Evolutionary conservation across 2,888 invertebrate genomes (phyloP).

Genomic region (Orthosia gothica): DNA sequence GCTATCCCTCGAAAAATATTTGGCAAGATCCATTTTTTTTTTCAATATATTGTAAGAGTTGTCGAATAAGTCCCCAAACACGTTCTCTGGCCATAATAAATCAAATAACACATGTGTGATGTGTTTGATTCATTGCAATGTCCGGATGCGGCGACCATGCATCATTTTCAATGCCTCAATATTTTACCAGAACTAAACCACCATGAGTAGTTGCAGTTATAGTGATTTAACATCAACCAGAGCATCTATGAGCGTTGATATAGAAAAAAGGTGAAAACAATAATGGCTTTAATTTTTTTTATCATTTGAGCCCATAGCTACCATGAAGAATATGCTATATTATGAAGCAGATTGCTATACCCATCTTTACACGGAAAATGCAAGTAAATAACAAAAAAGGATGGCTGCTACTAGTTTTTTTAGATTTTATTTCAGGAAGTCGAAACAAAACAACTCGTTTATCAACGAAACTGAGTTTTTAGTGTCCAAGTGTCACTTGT

Average conservation of each 20-base stretch:
- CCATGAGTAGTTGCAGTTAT: not conserved
- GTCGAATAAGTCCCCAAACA: conserved; percentile 9
- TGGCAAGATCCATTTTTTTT: not conserved
- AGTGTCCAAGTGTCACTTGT: not conserved
- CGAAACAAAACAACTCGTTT: not conserved
- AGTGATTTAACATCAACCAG: not conserved
- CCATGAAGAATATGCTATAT: no score
- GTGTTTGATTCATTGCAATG: conserved; percentile 40
- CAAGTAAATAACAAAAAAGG: not conserved
- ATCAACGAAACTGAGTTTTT: not conserved
- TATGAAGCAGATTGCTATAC: no score
- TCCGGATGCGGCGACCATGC: conserved; percentile 27
- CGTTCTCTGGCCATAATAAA: conserved; percentile 18
- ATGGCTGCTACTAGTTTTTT: not conserved
- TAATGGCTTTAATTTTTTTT: not conserved
- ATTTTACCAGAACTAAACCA: conserved; percentile 14
- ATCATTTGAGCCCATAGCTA: no score
- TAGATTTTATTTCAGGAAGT: not conserved
- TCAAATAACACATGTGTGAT: conserved; percentile 24
- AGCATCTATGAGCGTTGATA: not conserved
- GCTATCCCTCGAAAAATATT: not conserved
- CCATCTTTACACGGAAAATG: no score
- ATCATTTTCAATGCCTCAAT: conserved; percentile 31
- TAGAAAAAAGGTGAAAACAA: not conserved
- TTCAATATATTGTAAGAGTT: conserved; percentile 3